Evolutionary conservation across 2,113 vertebrate species (phyloP).

Genomic region (Promerops cafer): DNA sequence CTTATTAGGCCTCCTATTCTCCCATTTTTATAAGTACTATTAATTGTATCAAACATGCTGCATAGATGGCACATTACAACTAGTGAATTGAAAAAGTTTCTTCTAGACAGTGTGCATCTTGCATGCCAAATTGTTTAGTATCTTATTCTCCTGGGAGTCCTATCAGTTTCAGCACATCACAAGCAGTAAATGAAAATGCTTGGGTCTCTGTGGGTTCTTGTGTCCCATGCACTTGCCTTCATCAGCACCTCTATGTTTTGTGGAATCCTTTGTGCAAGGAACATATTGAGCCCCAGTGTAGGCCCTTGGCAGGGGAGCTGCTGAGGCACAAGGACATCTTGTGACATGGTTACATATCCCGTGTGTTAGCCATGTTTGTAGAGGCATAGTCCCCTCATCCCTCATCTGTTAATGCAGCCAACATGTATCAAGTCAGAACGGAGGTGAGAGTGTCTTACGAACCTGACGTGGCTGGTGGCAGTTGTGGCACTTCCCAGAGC

Average conservation of each 20-base stretch:
- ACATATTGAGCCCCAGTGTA: not conserved
- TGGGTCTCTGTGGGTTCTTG: not conserved
- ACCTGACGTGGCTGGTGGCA: not conserved
- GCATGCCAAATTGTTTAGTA: conserved; percentile 33
- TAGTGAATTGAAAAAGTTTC: not conserved
- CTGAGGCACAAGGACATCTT: not conserved
- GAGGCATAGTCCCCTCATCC: not conserved
- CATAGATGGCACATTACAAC: not conserved
- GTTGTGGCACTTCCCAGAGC: not conserved
- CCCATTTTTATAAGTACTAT: not conserved
- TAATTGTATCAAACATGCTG: not conserved
- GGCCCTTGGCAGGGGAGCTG: not conserved
- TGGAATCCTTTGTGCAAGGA: not conserved
- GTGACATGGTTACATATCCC: not conserved
- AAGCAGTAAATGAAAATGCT: not conserved
- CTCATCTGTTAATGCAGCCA: not conserved
- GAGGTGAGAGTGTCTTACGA: not conserved
- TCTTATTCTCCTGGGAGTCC: not conserved
- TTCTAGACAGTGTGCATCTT: conserved; percentile 12
- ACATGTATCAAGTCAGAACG: accelerated
- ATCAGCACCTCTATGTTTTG: not conserved
- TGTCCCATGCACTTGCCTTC: not conserved
- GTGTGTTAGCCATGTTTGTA: accelerated
- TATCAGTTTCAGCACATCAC: not conserved
- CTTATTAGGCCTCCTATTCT: not conserved